Conservation (phyloP, 1,140 invertebrate species). For the Zaprionus camerounensis region DNA sequence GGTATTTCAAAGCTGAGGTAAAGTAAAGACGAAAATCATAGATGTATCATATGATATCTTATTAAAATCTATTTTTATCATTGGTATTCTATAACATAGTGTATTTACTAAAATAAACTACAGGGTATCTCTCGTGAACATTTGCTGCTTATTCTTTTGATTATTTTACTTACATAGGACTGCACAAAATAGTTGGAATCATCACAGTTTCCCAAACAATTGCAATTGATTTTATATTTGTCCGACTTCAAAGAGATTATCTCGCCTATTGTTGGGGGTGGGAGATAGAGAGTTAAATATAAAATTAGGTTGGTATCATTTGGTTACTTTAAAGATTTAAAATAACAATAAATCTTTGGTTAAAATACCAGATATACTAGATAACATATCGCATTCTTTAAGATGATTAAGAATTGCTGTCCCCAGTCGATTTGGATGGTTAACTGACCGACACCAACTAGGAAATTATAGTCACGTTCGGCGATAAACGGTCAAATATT, state of each 20-base stretch:
- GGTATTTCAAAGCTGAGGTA: neutral
- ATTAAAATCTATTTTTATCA: too few relatives aligned
- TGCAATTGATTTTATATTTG: constrained; percentile 86
- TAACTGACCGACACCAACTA: constrained; percentile 28
- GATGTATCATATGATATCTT: too few relatives aligned
- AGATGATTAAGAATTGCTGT: neutral
- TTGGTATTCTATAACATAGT: neutral
- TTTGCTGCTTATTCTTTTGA: constrained; percentile 28
- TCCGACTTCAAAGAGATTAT: constrained; percentile 84
- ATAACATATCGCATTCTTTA: neutral
- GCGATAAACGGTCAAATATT: constrained; percentile 42
- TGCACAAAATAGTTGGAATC: constrained; percentile 87
- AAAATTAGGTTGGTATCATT: neutral
- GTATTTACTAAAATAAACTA: neutral
- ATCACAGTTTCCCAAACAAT: constrained; percentile 87
- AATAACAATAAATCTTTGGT: too few relatives aligned
- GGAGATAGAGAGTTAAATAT: neutral
- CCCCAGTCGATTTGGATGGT: neutral
- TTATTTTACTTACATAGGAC: constrained; percentile 83
- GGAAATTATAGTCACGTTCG: constrained; percentile 62
- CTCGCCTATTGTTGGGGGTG: constrained; percentile 66
- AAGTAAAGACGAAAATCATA: neutral
- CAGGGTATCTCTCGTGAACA: constrained; percentile 6
- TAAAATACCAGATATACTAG: too few relatives aligned
- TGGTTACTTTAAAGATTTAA: too few relatives aligned